These are phyloP conservation scores for Electrophaes corylata DNA, from an alignment of 2,888 invertebrate genomes.

Conservation along the genomic window DNA sequence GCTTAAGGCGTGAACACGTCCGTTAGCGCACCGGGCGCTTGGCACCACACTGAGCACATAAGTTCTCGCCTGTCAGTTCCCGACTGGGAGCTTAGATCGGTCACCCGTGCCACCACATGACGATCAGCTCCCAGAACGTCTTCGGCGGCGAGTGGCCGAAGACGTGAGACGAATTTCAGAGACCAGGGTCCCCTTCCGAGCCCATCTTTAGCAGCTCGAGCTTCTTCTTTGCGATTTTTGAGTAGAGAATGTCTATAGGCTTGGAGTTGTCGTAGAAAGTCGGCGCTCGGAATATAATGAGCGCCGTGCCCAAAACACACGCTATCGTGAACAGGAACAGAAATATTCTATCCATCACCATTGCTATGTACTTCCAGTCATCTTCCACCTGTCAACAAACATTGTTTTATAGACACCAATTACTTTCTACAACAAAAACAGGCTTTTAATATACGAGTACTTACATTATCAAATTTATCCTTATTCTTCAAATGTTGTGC, in stretches of 20 bases:
- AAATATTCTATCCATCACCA: slow-evolving; percentile 98
- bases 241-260: slow-evolving; percentile 95
- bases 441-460: slow-evolving; percentile 73
- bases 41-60: slow-evolving; percentile 79
- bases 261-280: slow-evolving; percentile 95
- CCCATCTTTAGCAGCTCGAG: slow-evolving; percentile 95
- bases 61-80: slow-evolving; percentile 77
- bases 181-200: slow-evolving; percentile 87
- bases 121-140: slow-evolving; percentile 85
- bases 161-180: slow-evolving; percentile 88
- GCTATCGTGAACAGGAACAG: slow-evolving; percentile 97
- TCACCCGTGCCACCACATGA: slow-evolving; percentile 85
- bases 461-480: slow-evolving; percentile 96
- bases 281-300: slow-evolving; percentile 95
- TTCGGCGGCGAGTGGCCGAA: slow-evolving; percentile 88
- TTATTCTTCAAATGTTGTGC: slow-evolving; percentile 98
- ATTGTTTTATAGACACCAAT: slow-evolving; percentile 13
- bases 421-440: not conserved
- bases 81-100: slow-evolving; percentile 73
- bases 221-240: slow-evolving; percentile 96
- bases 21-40: slow-evolving; percentile 72
- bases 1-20: slow-evolving; percentile 69
- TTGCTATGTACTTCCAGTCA: slow-evolving; percentile 99
- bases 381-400: slow-evolving; percentile 90
- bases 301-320: slow-evolving; percentile 94